Percentiles rank a stretch among this genome's conserved stretches.
phyloP scores from a whole-genome alignment of 2,888 invertebrate genomes.

The Suillia variegata region DNA sequence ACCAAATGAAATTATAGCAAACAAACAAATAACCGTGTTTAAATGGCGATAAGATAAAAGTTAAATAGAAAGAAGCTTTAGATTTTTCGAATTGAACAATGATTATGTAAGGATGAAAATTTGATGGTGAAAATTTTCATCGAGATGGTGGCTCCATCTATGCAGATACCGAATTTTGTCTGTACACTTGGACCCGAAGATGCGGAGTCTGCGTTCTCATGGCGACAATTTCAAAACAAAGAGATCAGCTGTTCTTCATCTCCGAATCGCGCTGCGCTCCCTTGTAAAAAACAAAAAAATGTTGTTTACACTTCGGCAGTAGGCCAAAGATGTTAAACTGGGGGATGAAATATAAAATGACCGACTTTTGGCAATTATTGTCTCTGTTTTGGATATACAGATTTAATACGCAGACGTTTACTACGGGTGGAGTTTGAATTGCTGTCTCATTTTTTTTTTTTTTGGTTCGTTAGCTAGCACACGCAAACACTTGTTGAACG shows the following conservation, averaged over 20 bases:
- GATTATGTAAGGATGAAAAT: constrained; percentile 53
- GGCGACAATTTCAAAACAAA: constrained; percentile 31
- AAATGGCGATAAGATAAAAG: neutral
- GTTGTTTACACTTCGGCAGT: neutral
- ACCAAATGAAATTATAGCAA: constrained; percentile 6
- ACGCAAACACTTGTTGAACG: constrained; percentile 54
- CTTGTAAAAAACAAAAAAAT: too few species aligned
- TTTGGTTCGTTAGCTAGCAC: constrained; percentile 32
- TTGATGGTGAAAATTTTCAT: constrained; percentile 30
- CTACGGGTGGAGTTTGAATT: too few species aligned
- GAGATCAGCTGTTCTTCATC: constrained; percentile 13
- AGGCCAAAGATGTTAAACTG: too few species aligned
- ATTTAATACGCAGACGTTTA: too few species aligned
- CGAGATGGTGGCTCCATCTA: constrained; percentile 47
- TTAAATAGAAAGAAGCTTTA: neutral
- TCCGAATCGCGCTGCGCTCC: neutral
- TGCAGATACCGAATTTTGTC: constrained; percentile 48
- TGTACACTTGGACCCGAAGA: constrained; percentile 49
- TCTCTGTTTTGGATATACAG: constrained; percentile 3
- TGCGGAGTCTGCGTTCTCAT: constrained; percentile 56
- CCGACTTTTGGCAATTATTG: neutral
- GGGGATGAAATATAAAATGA: too few species aligned
- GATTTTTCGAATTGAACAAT: neutral
- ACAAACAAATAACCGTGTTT: neutral
- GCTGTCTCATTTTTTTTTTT: too few species aligned